Evolutionary conservation across 23 tunicate species (phyloP), one percentile per base, ranked within the genome.

Genomic region (Diplosoma virens): DNA sequence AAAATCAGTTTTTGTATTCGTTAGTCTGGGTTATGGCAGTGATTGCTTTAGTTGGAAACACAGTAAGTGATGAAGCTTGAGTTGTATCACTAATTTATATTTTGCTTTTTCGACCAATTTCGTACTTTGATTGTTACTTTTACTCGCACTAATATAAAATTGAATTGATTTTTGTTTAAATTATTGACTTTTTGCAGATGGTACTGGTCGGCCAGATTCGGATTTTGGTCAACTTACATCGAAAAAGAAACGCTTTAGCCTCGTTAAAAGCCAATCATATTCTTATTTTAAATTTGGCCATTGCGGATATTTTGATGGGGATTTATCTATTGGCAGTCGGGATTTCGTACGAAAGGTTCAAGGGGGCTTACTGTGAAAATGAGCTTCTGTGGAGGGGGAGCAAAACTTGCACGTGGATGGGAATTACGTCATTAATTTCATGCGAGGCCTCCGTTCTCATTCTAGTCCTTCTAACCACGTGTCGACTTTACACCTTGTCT

Each of bases 361-460:
- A 61, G 30, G 83, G 74, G 1, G 29, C 71, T 29, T 78, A 78
- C 28, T 78, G 83, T 47, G 30, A 64, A n/a, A 63, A 37, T 27
- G 83, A 78, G 71, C 29, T 78, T 29, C 26, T 28, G 1, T 78
- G 83, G 83, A 45, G 83, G 65, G 66, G 73, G 45, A 78, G 83
- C 83, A 41, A 27, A 1, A 11, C 47, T 16, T 78, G 83, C 23
- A 60, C 73, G 25, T 78, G 83, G 83, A 78, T 78, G 83, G 83
- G 74, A 3, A 25, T 63, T 1, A 61, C 71, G 2, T 60, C 65
- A 1, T 9, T 64, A 61, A 47, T 78, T 7, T 78, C 83, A n/a
- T 41, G 37, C 37, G 61, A 78, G 27, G 41, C 83, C 2, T 78
- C 83, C 5, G 83, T 78, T 41, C 83, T 60, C 24, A 78, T 74